Percentiles rank a stretch among this genome's conserved stretches.
Conservation (phyloP, 2,797 vertebrate genomes). For the Enteromius paludinosus region DNA sequence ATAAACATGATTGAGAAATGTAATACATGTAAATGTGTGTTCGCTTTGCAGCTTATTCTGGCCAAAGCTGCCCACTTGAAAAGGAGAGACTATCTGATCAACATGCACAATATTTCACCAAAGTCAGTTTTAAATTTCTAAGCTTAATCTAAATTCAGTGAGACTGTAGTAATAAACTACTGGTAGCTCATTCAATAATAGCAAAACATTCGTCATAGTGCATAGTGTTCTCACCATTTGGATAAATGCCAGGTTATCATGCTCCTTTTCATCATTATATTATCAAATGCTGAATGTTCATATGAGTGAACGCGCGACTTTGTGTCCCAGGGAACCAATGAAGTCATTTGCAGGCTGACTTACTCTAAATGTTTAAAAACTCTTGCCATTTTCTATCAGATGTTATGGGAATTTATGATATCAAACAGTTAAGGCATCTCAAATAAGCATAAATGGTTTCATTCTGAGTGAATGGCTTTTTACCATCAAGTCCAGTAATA, state of each 20-base stretch:
- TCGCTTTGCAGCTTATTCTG: neutral
- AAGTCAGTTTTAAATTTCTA: neutral
- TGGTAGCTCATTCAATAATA: neutral
- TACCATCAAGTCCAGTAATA: neutral
- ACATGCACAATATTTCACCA: neutral
- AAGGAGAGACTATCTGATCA: neutral
- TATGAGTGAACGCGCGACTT: neutral
- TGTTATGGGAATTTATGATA: neutral
- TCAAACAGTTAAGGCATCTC: neutral
- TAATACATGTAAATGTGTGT: neutral
- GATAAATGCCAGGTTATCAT: neutral
- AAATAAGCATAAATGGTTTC: neutral
- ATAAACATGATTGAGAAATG: neutral
- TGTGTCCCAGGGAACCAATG: neutral
- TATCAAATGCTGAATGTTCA: neutral
- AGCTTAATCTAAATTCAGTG: neutral
- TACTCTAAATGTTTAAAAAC: neutral
- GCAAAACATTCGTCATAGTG: too few relatives aligned
- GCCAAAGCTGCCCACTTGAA: slow-evolving; percentile 2
- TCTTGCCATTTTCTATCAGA: neutral
- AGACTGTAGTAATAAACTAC: neutral
- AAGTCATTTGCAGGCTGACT: neutral
- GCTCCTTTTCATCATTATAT: neutral
- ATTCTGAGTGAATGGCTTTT: neutral
- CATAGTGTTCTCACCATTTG: neutral